phyloP scores from a whole-genome alignment of 2,113 vertebrate genomes.

The Etheostoma spectabile region DNA sequence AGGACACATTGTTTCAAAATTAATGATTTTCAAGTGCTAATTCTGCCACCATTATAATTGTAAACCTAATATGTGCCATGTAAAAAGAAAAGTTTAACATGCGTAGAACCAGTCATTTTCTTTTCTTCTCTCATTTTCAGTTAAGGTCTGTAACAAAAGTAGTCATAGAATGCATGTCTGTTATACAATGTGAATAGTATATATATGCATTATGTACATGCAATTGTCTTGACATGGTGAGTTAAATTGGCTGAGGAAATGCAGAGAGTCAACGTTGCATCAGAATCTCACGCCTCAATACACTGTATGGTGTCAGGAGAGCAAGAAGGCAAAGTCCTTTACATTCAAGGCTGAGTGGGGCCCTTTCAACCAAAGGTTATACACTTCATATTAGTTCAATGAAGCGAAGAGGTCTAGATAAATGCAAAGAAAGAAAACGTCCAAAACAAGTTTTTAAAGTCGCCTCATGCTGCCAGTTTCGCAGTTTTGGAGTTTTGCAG shows the following conservation, averaged over 20 bases:
- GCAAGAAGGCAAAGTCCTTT: slow-evolving; percentile 49
- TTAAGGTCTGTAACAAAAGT: slow-evolving; percentile 2
- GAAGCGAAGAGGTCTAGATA: slow-evolving; percentile 64
- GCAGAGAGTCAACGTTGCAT: slow-evolving; percentile 40
- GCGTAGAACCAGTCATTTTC: neutral
- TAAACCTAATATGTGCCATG: neutral
- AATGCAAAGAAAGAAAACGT: slow-evolving; percentile 32
- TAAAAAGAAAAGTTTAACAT: neutral
- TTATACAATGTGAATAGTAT: slow-evolving; percentile 5
- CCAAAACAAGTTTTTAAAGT: slow-evolving; percentile 4
- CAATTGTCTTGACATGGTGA: slow-evolving; percentile 29
- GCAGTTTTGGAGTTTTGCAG: neutral
- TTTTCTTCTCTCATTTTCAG: neutral
- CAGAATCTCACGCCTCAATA: slow-evolving; percentile 47
- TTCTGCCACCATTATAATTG: neutral
- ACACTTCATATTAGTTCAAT: slow-evolving; percentile 65
- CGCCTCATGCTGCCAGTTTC: neutral
- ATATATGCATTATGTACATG: slow-evolving; percentile 55
- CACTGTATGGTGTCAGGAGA: slow-evolving; percentile 48
- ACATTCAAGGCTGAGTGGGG: slow-evolving; percentile 59
- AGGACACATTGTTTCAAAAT: neutral
- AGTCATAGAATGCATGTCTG: slow-evolving; percentile 1
- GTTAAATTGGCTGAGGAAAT: slow-evolving; percentile 46
- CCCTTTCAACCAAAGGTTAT: slow-evolving; percentile 56
- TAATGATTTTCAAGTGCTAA: neutral